These are phyloP conservation scores for Drosophila tani DNA, from an alignment of 1,140 invertebrate species.

Conservation along the genomic window DNA sequence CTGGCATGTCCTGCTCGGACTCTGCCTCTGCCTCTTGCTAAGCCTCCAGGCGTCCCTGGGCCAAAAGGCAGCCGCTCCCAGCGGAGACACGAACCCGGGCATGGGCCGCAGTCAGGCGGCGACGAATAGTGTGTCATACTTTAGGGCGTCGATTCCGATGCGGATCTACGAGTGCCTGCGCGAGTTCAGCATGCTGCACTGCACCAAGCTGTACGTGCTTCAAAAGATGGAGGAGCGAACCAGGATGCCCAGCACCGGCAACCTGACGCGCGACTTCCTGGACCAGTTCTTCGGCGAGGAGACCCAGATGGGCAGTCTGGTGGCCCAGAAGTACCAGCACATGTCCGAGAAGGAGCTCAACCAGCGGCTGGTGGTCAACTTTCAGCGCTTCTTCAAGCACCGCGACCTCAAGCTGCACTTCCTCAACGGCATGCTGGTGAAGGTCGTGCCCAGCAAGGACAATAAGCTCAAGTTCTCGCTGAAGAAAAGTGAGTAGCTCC, in stretches of 20 bases:
- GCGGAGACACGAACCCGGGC: constrained; percentile 49
- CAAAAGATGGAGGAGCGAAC: constrained; percentile 78
- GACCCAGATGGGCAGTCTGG: constrained; percentile 67
- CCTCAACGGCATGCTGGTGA: constrained; percentile 76
- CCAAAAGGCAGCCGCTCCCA: constrained; percentile 36
- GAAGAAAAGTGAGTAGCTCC: constrained; percentile 67
- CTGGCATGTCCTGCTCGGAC: constrained; percentile 58
- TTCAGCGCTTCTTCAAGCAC: constrained; percentile 81
- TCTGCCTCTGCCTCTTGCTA: constrained; percentile 35
- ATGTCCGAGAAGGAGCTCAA: constrained; percentile 79
- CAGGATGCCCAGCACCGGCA: constrained; percentile 59
- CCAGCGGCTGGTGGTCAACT: constrained; percentile 67
- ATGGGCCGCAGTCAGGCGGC: constrained; percentile 26
- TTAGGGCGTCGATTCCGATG: constrained; percentile 78
- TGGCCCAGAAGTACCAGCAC: constrained; percentile 61
- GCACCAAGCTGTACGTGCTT: constrained; percentile 82
- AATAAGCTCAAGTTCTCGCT: constrained; percentile 79
- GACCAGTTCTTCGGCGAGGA: constrained; percentile 78
- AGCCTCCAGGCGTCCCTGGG: constrained; percentile 11
- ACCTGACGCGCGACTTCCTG: constrained; percentile 79
- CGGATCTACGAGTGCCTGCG: constrained; percentile 79
- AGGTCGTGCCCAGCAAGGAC: constrained; percentile 81
- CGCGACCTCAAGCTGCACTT: constrained; percentile 83
- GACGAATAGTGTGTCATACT: constrained; percentile 68
- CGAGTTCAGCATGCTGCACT: constrained; percentile 70